Base-by-base conservation (phyloP, 2,797 vertebrate species). In the Cynodonichthys magdalenae region DNA sequence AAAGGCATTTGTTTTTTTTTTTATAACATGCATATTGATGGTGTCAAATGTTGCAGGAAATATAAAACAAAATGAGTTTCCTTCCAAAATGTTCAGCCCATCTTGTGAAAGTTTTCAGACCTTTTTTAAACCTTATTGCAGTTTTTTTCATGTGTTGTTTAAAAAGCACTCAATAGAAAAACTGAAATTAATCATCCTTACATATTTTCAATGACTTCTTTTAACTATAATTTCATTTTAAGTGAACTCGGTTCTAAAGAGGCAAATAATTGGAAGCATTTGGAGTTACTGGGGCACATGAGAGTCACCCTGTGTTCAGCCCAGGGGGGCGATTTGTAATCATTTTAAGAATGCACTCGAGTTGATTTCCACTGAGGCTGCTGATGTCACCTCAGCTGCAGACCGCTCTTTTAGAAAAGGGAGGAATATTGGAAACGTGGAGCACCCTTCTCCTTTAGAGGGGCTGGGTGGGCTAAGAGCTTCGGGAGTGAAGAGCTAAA, bases 281-380 rank as follows among this genome's bases (percentile, higher is more conserved):
- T 48, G 2, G 31, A 56, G 59, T 63, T 61, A 58, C 59, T 55
- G 4, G 28, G 39, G 55, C 51, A 51, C 12, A 41, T 66, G 61
- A 59, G 55, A 14, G 56, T 41, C 41, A 31, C 31, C 45, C 42
- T 6, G 48, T 11, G 36, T 20, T 65, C 53, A 7, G 24, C 48
- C 60, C 81, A 18, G 53, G 59, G 77, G 77, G 66, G 2, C 24
- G 75, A 87, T 82, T 83, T 82, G 81, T 78, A 89, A 86, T 87
- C 74, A 86, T 80, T 88, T 77, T 74, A 79, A 81, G 84, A 92
- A 89, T 88, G 85, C 81, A 56, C 79, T 90, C 68, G 69, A 85
- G 56, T 72, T 84, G 77, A 85, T 85, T 86, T 85, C 71, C 79
- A 63, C 52, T 41, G 72, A 73, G 81, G 69, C 58, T 41, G 70